These are phyloP conservation scores for Botrylloides violaceus DNA, from an alignment of 23 tunicate species.

Conservation along the genomic window DNA sequence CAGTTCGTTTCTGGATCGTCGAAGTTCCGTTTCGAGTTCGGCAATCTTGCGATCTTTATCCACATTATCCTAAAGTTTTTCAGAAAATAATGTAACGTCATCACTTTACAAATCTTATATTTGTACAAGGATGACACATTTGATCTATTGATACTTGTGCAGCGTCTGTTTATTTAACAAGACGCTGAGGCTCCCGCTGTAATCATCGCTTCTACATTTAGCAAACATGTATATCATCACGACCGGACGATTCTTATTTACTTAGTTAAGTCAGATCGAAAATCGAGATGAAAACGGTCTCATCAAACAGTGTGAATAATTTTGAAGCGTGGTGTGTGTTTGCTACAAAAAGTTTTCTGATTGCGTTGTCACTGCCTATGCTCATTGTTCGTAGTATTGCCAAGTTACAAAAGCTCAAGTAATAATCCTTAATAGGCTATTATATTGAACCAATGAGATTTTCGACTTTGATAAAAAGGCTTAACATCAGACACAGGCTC, in stretches of 20 bases:
- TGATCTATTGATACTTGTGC: neutral
- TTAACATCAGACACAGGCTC: neutral
- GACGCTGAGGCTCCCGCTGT: neutral
- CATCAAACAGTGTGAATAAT: neutral
- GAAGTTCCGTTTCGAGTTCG: conserved; percentile 65
- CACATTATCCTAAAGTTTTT: conserved; percentile 48
- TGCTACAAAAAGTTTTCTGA: neutral
- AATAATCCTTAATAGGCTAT: neutral
- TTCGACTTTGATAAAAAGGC: neutral
- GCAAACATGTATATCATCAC: neutral
- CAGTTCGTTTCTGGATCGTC: conserved; percentile 40
- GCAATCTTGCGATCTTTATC: conserved; percentile 75
- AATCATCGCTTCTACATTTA: neutral
- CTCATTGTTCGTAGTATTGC: neutral
- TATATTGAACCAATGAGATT: neutral
- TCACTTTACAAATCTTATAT: no score
- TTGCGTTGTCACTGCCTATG: neutral
- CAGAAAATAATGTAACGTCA: neutral
- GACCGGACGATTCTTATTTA: neutral
- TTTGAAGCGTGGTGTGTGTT: neutral
- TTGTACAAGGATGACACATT: neutral
- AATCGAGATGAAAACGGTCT: neutral
- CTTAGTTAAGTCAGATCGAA: neutral
- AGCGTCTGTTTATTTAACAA: neutral
- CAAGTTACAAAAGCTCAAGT: neutral